Percentiles rank a stretch among this genome's conserved stretches.
phyloP scores from a whole-genome alignment of 2,113 vertebrate genomes.

The Bettongia penicillata region DNA sequence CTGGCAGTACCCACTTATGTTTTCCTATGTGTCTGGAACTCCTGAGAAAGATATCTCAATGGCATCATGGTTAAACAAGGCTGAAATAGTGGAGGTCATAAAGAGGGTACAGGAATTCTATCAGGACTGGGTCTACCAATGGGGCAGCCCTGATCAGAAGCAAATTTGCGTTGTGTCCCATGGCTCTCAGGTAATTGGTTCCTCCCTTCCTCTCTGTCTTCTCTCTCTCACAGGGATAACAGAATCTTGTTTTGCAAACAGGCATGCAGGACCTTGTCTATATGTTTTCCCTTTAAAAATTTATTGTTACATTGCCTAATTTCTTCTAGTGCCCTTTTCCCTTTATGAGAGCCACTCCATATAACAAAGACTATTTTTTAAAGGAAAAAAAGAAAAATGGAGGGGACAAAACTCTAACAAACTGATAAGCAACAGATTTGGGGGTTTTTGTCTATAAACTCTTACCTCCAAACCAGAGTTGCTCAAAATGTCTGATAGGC shows the following conservation, averaged over 20 bases:
- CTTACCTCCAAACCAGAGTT: neutral
- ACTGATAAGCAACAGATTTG: no score
- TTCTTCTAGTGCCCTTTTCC: no score
- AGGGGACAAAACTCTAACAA: no score
- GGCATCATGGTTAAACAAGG: slow-evolving; percentile 88
- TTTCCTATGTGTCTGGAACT: slow-evolving; percentile 87
- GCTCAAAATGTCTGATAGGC: neutral
- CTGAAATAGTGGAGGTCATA: slow-evolving; percentile 84
- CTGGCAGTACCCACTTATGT: slow-evolving; percentile 83
- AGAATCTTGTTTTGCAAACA: neutral
- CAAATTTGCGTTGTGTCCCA: slow-evolving; percentile 91
- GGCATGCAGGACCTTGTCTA: neutral
- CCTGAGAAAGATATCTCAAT: slow-evolving; percentile 82
- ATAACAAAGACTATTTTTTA: no score
- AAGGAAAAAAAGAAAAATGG: no score
- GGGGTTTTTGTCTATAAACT: neutral
- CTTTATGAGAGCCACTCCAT: no score
- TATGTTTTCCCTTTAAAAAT: no score
- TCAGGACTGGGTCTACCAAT: slow-evolving; percentile 87
- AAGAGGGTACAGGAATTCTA: slow-evolving; percentile 85
- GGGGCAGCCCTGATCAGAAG: slow-evolving; percentile 83
- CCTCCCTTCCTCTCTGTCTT: neutral
- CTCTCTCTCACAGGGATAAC: neutral
- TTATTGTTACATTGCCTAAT: no score
- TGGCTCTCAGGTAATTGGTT: slow-evolving; percentile 86